A percentile compares a stretch with the other conserved stretches of the same genome.
Conservation (phyloP, 2,113 vertebrate species). For the Brachypodius melanocephalos region DNA sequence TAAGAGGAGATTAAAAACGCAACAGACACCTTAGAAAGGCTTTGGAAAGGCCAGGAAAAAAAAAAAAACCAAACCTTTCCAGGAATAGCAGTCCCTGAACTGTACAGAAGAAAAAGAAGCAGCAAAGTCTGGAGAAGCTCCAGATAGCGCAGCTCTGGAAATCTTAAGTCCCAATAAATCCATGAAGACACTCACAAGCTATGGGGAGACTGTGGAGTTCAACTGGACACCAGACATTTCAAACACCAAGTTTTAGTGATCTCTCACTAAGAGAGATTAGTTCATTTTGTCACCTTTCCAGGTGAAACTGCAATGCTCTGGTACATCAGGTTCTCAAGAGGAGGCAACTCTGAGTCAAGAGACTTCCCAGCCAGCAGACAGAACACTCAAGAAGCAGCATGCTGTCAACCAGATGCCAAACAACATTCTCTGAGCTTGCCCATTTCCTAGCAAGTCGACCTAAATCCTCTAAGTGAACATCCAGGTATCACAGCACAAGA, state of each 20-base stretch:
- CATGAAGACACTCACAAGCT: neutral
- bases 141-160: neutral
- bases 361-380: neutral
- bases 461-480: neutral
- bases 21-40: neutral
- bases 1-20: neutral
- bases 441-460: neutral
- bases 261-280: neutral
- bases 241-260: neutral
- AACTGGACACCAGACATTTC: neutral
- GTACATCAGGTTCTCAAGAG: neutral
- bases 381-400: neutral
- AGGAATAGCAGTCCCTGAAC: neutral
- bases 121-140: neutral
- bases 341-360: neutral
- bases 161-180: neutral
- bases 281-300: neutral
- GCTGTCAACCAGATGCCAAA: neutral
- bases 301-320: neutral
- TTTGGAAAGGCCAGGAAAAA: neutral
- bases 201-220: neutral
- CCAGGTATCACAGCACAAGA: neutral
- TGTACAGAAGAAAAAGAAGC: neutral
- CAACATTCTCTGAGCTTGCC: neutral
- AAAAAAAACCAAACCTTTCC: neutral